A percentile compares a stretch with the other conserved stretches of the same genome.
phyloP scores from a whole-genome alignment of 2,113 vertebrate genomes.

The Leucopsar rothschildi region DNA sequence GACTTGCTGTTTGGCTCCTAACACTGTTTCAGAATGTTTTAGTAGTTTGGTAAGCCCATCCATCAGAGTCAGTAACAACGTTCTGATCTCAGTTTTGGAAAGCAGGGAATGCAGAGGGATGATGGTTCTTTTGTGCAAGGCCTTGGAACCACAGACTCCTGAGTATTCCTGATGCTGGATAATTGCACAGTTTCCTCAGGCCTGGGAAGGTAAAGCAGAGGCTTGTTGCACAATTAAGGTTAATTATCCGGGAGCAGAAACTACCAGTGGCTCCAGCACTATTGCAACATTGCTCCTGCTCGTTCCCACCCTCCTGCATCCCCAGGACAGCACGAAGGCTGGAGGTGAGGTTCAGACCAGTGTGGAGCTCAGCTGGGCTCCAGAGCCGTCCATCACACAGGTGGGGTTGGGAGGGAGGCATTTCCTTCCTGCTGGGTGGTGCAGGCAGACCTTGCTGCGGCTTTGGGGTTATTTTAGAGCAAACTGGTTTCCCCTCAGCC shows the following conservation, averaged over 20 bases:
- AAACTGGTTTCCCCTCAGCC: background rate
- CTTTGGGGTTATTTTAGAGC: background rate
- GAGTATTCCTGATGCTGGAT: background rate
- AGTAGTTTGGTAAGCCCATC: background rate
- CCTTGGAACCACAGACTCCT: background rate
- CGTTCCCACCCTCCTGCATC: background rate
- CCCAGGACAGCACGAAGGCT: background rate
- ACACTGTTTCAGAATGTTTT: background rate
- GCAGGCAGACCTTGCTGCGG: background rate
- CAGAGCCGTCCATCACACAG: accelerated
- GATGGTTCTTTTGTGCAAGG: background rate
- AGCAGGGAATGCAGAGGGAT: background rate
- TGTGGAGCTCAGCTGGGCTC: background rate
- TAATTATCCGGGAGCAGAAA: conserved; percentile 42
- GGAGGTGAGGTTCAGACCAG: background rate
- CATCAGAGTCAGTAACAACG: background rate
- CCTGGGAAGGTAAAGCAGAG: conserved; percentile 39
- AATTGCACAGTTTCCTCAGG: background rate
- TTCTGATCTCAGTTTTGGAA: background rate
- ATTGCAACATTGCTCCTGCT: background rate
- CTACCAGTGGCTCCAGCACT: background rate
- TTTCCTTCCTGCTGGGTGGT: background rate
- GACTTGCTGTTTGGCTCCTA: background rate
- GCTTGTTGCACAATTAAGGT: conserved; percentile 37
- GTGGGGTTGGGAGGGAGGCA: background rate